Evolutionary conservation across 1,140 invertebrate species (phyloP), one percentile per base, ranked within the genome.

Genomic region (Drosophila aff.): DNA sequence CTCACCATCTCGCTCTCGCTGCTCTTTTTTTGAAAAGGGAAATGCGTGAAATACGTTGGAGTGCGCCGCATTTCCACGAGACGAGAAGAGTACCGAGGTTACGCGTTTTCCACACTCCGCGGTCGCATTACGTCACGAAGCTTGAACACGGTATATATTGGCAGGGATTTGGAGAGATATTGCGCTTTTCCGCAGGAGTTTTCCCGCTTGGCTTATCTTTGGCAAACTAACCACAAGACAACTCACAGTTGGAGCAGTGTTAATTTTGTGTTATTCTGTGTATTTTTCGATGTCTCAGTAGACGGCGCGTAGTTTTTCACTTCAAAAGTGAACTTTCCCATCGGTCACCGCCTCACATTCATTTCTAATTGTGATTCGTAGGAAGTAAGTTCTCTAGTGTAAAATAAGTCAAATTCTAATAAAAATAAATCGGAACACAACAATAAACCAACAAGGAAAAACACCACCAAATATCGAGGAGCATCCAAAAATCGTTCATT

Each of bases 341-440:
- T 69, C 43, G 47, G 52, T 36, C 23, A 28, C 43, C 36, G 26
- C 69, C 44, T 57, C 23, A 78, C 63, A 79, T 68, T 90, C 84
- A 89, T 82, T 87, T 89, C 74, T 90, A 89, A 81, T 90, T 89
- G 85, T 89, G 84, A 89, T 89, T 89, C 69, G 74, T 89, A 89
- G 84, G 77, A 75, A 89, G 81, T 89, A 89, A 89, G 84, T 81
- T 90, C 85, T 89, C 81, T 89, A 90, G 77, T 89, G 85, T 71
- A 71, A 81, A 84, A 83, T 46, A 81, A 82, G 62, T 78, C 72
- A 81, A 85, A 79, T 79, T 74, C 4, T 33, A 36, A 62, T 57
- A 41, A 71, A 67, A 52, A 67, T 50, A 87, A 87, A 80, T 89
- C 85, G 84, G 81, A 84, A 90, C 85, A 76, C 81, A 86, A 78